Evolutionary conservation across 2,113 vertebrate species (phyloP), one percentile per base, ranked within the genome.

Genomic region (Channa maculata): DNA sequence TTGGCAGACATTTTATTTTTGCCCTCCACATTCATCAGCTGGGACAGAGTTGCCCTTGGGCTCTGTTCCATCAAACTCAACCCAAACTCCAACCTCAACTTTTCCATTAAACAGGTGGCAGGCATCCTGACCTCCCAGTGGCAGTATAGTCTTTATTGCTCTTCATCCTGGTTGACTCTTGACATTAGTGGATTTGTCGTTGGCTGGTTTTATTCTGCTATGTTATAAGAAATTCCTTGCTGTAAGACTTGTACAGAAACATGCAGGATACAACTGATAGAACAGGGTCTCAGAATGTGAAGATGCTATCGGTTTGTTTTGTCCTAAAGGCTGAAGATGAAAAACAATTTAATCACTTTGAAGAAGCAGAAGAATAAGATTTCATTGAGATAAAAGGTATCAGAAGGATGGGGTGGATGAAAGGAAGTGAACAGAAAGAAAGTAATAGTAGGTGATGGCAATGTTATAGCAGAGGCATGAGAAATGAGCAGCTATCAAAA

Each of bases 1-100:
- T 80, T 89, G 86, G 87, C 88, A 84, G 78, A 74, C 49, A 12
- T 81, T 68, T 50, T 59, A 82, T 68, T 51, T 87, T 86, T 86
- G 69, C 59, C 80, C 85, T 88, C 80, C 85, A 76, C 71, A 36
- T 62, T 45, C 52, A n/a, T 80, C 72, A 84, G 82, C 79, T 48
- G 67, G 36, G 34, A 33, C 67, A 70, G 43, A 61, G 64, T 77
- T 75, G 84, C 58, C 87, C 87, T 90, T 86, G 87, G 84, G 79
- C 79, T 52, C 4, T 10, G 50, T 64, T 89, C 88, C 89, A 90
- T 68, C 80, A 50, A 55, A 49, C 73, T 83, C 63, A 3, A 41
- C 39, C 39, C 39, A 41, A 41, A 24, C 63, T 55, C 36, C 70
- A 87, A 80, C 57, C 84, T 49, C 43, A 86, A 87, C 79, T 89